Percentiles rank a stretch among this genome's conserved stretches.
phyloP scores from a whole-genome alignment of 2,888 invertebrate species.

The Branchipolynoe longqiensis region DNA sequence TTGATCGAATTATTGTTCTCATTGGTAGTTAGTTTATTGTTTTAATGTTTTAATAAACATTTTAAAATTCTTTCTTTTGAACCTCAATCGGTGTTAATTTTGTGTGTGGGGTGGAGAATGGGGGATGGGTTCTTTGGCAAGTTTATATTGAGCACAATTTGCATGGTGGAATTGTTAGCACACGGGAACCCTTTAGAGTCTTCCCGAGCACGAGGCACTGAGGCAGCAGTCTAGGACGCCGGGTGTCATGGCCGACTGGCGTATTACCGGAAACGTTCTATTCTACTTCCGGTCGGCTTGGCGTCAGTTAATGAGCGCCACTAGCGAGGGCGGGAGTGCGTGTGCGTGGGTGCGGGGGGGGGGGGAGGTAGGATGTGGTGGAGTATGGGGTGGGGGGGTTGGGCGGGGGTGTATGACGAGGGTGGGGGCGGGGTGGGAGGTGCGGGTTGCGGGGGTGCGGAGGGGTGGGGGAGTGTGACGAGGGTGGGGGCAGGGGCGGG shows the following conservation, averaged over 20 bases:
- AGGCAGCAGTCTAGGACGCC: conserved; percentile 6
- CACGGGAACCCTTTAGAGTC: not conserved
- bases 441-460: not conserved
- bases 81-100: no score
- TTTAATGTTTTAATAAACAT: no score
- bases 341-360: not conserved
- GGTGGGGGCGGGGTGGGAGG: not conserved
- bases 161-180: no score
- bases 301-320: conserved; percentile 9
- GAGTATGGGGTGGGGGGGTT: not conserved
- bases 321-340: not conserved
- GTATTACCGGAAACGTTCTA: conserved; percentile 45
- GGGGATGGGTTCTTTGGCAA: no score
- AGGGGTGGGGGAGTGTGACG: no score
- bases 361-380: no score
- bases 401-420: not conserved
- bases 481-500: not conserved
- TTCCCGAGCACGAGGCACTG: not conserved
- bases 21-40: no score
- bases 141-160: not conserved
- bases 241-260: not conserved
- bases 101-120: no score
- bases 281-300: conserved; percentile 48
- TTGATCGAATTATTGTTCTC: no score
- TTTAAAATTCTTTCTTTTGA: no score